phyloP scores from a whole-genome alignment of 2,797 vertebrate genomes.

The Sylvia borin region DNA sequence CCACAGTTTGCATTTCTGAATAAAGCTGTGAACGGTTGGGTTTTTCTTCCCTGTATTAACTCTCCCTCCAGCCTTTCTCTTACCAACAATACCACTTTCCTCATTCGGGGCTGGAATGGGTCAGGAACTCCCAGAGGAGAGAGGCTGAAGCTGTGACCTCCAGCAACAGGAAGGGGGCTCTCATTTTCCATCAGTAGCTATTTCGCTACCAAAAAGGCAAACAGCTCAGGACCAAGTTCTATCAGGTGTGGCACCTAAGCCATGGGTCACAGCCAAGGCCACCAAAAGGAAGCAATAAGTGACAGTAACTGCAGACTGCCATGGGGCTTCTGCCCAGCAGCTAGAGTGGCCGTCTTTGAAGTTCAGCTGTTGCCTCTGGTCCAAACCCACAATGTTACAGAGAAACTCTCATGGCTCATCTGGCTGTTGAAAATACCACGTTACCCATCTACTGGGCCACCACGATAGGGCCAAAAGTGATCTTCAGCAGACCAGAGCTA shows the following conservation, averaged over 20 bases:
- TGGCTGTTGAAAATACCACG: not conserved
- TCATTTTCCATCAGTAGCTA: not conserved
- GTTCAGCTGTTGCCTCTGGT: not conserved
- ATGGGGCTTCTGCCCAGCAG: not conserved
- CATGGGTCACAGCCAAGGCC: not conserved
- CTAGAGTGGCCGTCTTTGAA: not conserved
- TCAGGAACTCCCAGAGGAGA: not conserved
- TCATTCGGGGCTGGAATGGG: not conserved
- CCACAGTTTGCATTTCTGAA: not conserved
- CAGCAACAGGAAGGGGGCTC: not conserved
- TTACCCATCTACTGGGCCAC: not conserved
- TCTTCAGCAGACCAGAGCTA: not conserved
- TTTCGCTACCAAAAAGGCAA: fast-evolving
- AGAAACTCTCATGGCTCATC: fast-evolving
- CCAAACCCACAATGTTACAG: not conserved
- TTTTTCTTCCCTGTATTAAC: not conserved
- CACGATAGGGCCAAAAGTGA: not conserved
- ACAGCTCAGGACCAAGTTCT: not conserved
- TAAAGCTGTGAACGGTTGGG: not conserved
- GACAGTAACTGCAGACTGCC: not conserved
- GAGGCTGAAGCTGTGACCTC: not conserved
- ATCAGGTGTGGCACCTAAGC: not conserved
- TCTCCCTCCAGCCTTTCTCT: fast-evolving
- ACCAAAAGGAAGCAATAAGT: not conserved
- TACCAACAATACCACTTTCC: not conserved